Conservation (phyloP, 2,888 invertebrate species). For the Eulithis prunata region DNA sequence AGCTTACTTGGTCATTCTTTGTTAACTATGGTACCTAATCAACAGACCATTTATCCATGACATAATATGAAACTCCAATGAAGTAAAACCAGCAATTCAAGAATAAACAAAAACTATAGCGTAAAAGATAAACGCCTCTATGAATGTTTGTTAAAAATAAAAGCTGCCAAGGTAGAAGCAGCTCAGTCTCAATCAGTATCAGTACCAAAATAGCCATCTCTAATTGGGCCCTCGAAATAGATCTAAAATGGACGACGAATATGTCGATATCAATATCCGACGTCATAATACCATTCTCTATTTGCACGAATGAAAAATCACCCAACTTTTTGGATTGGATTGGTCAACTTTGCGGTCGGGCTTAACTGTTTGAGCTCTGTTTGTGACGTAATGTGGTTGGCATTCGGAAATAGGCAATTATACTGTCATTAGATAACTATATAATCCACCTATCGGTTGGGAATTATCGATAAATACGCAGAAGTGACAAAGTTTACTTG, state of each 20-base stretch:
- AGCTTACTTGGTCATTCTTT: not conserved
- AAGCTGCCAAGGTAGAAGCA: no score
- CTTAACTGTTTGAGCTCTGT: slow-evolving; percentile 20
- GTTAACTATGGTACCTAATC: no score
- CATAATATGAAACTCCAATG: no score
- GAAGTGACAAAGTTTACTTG: no score
- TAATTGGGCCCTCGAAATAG: slow-evolving; percentile 17
- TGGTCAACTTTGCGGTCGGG: slow-evolving; percentile 24
- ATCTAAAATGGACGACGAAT: slow-evolving; percentile 22
- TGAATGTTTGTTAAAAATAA: no score
- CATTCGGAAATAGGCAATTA: slow-evolving; percentile 24
- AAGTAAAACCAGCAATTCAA: no score
- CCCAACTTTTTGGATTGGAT: slow-evolving; percentile 23
- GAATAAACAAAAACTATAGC: no score
- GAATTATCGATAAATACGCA: not conserved
- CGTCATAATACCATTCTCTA: slow-evolving; percentile 4
- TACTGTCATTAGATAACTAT: slow-evolving; percentile 25
- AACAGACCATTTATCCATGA: no score
- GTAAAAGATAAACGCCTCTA: no score
- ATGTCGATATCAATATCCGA: slow-evolving; percentile 19
- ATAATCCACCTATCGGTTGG: not conserved
- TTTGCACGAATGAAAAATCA: slow-evolving; percentile 29
- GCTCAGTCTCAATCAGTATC: not conserved
- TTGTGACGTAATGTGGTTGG: slow-evolving; percentile 12
- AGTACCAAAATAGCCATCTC: slow-evolving; percentile 12